Base-by-base conservation (phyloP, 30 jellyfish, hydroid and myxozoan species). In the Chironex yamaguchii region DNA sequence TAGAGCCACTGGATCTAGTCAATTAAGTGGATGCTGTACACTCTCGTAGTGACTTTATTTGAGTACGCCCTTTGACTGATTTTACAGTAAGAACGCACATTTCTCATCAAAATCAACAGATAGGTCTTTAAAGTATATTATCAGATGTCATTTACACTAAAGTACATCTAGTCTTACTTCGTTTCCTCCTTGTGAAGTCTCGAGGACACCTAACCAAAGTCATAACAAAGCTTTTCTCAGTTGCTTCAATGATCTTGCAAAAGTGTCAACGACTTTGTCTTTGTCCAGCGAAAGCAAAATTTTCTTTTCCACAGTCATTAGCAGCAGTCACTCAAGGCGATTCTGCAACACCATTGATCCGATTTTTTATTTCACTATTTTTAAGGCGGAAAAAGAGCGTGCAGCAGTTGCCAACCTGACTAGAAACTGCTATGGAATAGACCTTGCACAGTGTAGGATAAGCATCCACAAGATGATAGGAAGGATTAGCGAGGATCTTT, bases 371-470 rank as follows among this genome's bases (percentile, higher is more conserved):
- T 71, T 71, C 49, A 71, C 76, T 1, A 69, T 71, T 71, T 71
- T 34, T 36, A 71, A 36, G 36, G 85, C 71, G 36, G 85, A 71
- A 71, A 71, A 71, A 36, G 71, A 71, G 71, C 85, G 76, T 71
- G 36, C 76, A 6, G 85, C 85, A 71, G 85, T 71, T 67, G 81
- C 81, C 13, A 63, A 29, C 32, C 81, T 67, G 81, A 67, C 81
- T 67, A 63, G 81, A 67, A 36, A 71, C 85, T 71, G 85, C 85
- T 34, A 71, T 71, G 11, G 85, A 71, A 36, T 34, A 71, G 48
- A 71, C 71, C 85, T 36, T 71, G 73, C 85, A 71, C 74, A 71
- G 74, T 34, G 85, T 25, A 42, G 71, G 85, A 71, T 71, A 71
- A 9, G 77, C 85, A 71, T 71, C 71, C 32, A 71, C 85, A 71